Base-by-base conservation (phyloP, 2,113 vertebrate genomes). In the Oceanites oceanicus region DNA sequence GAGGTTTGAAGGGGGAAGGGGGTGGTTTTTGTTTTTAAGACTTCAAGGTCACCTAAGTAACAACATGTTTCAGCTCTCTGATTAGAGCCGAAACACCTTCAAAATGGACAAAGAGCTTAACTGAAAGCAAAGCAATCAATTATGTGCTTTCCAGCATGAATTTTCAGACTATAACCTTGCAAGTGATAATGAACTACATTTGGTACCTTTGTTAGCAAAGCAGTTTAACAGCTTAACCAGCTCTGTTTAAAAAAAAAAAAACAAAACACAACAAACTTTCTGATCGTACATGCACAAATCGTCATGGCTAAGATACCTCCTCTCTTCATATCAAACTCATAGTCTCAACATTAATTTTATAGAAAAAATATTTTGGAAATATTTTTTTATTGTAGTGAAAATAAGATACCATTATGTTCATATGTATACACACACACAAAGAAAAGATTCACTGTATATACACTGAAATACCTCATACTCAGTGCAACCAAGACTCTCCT, bases 351-450 rank as follows among this genome's bases (percentile, higher is more conserved):
- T 80, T 12, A 66, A 94, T 52, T 71, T 79, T 70, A 72, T 44
- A 66, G 76, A 65, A 72, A 88, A 66, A 71, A 49, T 32, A 55
- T 55, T 94, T 96, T 76, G 82, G 77, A 95, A 94, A 91, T 47
- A 21, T 6, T 76, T 47, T 94, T 97, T 97, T 97, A 97, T 97
- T 97, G 93, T 55, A 68, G 55, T 96, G 94, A 96, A 97, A 96
- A 94, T 92, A 89, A 91, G 90, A 86, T 52, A 74, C 32, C 72
- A 61, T 94, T 73, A 90, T 74, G 34, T 72, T 68, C 38, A 73
- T 65, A 85, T 14, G 34, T 47, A 90, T 61, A 91, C 72, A 91
- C 71, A 94, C 50, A 27, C 55, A 67, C 71, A 95, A 62, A 95
- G 26, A 92, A 93, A 88, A 75, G 62, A 71, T 61, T 45, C 68